These are phyloP conservation scores for Rapana venosa DNA, from an alignment of 2,888 invertebrate genomes.

Conservation along the genomic window DNA sequence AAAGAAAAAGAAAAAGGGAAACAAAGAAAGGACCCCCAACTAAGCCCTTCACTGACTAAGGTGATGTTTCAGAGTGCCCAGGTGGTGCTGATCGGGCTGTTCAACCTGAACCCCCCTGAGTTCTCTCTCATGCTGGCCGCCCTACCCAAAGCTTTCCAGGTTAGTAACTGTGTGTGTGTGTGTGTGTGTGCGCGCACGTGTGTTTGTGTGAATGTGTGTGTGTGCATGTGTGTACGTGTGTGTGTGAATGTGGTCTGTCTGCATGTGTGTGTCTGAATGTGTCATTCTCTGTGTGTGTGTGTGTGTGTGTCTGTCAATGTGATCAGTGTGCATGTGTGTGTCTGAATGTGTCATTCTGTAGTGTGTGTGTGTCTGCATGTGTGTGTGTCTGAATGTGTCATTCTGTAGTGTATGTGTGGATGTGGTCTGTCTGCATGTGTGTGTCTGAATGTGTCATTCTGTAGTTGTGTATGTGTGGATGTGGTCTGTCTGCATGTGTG, in stretches of 20 bases:
- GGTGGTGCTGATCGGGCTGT: conserved; percentile 88
- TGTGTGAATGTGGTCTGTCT: too few species aligned
- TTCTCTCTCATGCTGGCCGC: conserved; percentile 86
- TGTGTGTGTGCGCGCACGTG: not conserved
- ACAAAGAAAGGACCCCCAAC: too few species aligned
- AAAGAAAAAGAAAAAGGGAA: too few species aligned
- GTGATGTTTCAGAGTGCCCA: conserved; percentile 80
- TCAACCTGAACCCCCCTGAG: conserved; percentile 93
- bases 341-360: not conserved
- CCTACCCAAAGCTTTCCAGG: conserved; percentile 79
- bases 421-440: not conserved
- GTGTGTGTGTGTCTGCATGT: not conserved
- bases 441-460: too few species aligned
- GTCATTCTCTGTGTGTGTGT: not conserved
- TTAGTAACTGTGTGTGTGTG: conserved; percentile 46
- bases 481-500: not conserved
- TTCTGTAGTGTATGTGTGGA: not conserved
- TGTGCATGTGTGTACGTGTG: not conserved
- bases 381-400: not conserved
- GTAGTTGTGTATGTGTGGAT: not conserved
- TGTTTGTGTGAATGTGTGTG: not conserved
- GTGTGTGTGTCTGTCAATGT: not conserved
- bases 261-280: too few species aligned
- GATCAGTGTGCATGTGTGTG: not conserved
- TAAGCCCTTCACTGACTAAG: not conserved